A percentile compares a stretch with the other conserved stretches of the same genome.
Conservation (phyloP, 2,888 invertebrate genomes). For the Isoperla grammatica region DNA sequence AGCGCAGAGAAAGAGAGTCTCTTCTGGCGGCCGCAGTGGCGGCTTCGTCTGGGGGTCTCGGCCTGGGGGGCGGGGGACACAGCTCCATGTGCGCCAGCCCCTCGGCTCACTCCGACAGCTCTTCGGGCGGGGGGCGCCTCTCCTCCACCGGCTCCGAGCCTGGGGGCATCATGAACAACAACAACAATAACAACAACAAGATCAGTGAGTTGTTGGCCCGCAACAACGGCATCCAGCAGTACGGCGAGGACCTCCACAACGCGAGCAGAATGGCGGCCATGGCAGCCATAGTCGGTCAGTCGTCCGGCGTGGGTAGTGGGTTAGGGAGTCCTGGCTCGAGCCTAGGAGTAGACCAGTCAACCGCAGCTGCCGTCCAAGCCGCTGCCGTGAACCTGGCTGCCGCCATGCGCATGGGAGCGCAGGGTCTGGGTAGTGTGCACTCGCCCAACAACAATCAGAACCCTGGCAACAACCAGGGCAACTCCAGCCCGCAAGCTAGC, state of each 20-base stretch:
- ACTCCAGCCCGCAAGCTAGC: conserved; percentile 32
- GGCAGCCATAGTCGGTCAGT: conserved; percentile 41
- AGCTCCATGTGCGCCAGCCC: conserved; percentile 74
- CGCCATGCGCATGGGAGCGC: conserved; percentile 54
- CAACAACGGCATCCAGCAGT: conserved; percentile 58
- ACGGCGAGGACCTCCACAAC: conserved; percentile 53
- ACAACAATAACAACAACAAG: conserved; percentile 35
- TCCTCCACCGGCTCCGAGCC: conserved; percentile 51
- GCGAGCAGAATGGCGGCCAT: conserved; percentile 45
- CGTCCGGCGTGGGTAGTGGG: conserved; percentile 39
- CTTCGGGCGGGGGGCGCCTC: conserved; percentile 65
- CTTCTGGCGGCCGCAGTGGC: conserved; percentile 50
- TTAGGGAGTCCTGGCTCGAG: conserved; percentile 64
- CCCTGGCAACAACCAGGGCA: conserved; percentile 31
- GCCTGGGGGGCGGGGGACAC: conserved; percentile 42
- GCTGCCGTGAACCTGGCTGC: conserved; percentile 71
- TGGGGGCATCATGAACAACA: conserved; percentile 30
- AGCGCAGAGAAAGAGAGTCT: conserved; percentile 76
- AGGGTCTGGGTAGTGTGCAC: conserved; percentile 32
- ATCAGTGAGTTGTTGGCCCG: conserved; percentile 43
- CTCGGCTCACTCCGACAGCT: conserved; percentile 80
- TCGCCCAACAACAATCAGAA: conserved; percentile 34
- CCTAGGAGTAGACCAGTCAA: conserved; percentile 40
- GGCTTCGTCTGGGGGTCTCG: conserved; percentile 47
- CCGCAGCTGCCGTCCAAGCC: conserved; percentile 60